Conservation (phyloP, 1,140 invertebrate genomes). For the Scaptomyza montana region DNA sequence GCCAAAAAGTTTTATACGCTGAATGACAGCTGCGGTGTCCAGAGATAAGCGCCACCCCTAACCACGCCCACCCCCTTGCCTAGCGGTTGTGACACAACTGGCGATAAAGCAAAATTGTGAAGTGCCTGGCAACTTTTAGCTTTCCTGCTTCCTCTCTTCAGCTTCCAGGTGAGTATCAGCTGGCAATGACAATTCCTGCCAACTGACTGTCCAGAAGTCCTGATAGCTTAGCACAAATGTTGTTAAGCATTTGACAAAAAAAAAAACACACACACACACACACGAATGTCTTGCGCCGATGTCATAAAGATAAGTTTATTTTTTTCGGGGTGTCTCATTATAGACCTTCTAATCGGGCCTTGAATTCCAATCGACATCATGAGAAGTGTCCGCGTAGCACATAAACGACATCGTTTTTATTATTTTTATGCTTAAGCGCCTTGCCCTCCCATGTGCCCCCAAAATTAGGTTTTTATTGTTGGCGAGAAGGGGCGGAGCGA, state of each 20-base stretch:
- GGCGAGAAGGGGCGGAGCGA: constrained; percentile 10
- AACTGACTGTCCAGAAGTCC: constrained; percentile 28
- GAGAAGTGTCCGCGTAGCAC: constrained; percentile 39
- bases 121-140: constrained; percentile 8
- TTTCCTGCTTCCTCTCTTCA: constrained; percentile 8
- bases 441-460: constrained; percentile 25
- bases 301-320: constrained; percentile 67
- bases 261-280: constrained; percentile 7
- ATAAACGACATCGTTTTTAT: constrained; percentile 67
- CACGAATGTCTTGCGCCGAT: constrained; percentile 50
- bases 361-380: constrained; percentile 56
- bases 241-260: constrained; percentile 30
- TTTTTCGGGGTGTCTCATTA: constrained; percentile 44
- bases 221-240: constrained; percentile 46
- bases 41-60: constrained; percentile 61
- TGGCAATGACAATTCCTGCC: constrained; percentile 20
- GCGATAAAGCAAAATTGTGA: constrained; percentile 52
- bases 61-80: neutral
- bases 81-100: constrained; percentile 31
- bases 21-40: constrained; percentile 75
- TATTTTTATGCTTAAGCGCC: constrained; percentile 63
- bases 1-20: constrained; percentile 58
- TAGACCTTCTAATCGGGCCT: constrained; percentile 62
- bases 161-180: constrained; percentile 37
- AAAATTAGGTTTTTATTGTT: constrained; percentile 58